These are phyloP conservation scores for Chelidonichthys spinosus DNA, from an alignment of 2,797 vertebrate species.

Conservation along the genomic window DNA sequence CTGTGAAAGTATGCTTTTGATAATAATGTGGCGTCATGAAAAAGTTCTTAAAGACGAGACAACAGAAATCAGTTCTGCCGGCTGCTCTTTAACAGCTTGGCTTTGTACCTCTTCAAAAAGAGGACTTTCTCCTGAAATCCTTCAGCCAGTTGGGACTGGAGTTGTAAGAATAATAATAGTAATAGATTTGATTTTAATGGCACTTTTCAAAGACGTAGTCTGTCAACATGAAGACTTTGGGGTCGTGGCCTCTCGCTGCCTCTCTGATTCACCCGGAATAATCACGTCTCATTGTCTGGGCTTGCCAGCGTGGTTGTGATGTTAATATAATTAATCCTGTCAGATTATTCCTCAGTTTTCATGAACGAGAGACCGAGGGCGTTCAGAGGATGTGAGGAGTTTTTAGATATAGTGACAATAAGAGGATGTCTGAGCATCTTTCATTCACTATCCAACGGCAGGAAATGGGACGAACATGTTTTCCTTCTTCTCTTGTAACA, in stretches of 20 bases:
- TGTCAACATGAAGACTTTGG: neutral
- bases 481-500: no score
- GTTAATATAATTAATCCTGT: neutral
- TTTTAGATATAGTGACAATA: no score
- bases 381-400: no score
- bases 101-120: neutral
- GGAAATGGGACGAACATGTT: no score
- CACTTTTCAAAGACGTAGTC: neutral
- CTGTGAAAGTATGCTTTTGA: neutral
- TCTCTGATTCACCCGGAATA: neutral
- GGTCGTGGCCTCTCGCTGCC: neutral
- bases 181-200: no score
- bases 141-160: neutral
- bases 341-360: neutral
- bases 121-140: neutral
- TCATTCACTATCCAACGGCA: no score
- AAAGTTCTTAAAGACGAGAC: neutral
- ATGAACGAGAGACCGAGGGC: neutral
- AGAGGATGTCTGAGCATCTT: no score
- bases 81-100: neutral
- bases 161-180: neutral
- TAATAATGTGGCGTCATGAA: neutral
- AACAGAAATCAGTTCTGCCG: slow-evolving; percentile 1
- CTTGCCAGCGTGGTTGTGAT: neutral
- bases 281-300: neutral